Evolutionary conservation across 2,113 vertebrate species (phyloP).

Genomic region (Recurvirostra avosetta): DNA sequence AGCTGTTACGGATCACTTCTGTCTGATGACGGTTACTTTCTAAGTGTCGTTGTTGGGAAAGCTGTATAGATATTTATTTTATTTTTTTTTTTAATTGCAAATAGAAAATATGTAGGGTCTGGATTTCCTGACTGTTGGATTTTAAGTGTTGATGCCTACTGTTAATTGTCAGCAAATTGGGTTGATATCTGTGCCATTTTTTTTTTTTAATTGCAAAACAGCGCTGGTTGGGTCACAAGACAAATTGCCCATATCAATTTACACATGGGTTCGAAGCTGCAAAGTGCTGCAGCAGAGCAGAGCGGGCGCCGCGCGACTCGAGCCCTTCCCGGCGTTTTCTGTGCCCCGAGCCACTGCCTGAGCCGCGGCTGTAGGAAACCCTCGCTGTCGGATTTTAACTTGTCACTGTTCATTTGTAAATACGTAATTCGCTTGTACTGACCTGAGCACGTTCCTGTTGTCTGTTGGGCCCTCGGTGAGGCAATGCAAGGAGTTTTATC

Average conservation of each 20-base stretch:
- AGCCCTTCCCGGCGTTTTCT: neutral
- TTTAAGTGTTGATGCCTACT: neutral
- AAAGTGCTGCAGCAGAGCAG: neutral
- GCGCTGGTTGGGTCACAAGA: neutral
- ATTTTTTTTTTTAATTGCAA: neutral
- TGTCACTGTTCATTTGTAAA: neutral
- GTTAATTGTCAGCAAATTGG: neutral
- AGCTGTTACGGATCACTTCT: neutral
- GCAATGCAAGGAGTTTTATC: neutral
- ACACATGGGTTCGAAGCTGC: neutral
- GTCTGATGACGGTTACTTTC: neutral
- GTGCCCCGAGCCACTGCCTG: rapidly evolving
- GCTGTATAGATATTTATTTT: neutral
- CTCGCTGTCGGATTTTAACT: neutral
- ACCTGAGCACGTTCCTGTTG: neutral
- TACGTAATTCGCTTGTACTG: rapidly evolving
- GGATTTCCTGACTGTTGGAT: neutral
- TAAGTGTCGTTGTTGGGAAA: neutral
- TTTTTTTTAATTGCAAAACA: neutral
- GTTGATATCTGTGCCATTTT: neutral
- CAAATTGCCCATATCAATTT: rapidly evolving
- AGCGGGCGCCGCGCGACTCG: neutral
- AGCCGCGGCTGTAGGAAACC: neutral
- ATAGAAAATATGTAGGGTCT: neutral
- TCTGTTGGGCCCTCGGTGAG: neutral